Percentiles rank a stretch among this genome's conserved stretches.
These are phyloP conservation scores for Pteropus alecto DNA, from an alignment of 2,113 vertebrate species.

Conservation along the genomic window DNA sequence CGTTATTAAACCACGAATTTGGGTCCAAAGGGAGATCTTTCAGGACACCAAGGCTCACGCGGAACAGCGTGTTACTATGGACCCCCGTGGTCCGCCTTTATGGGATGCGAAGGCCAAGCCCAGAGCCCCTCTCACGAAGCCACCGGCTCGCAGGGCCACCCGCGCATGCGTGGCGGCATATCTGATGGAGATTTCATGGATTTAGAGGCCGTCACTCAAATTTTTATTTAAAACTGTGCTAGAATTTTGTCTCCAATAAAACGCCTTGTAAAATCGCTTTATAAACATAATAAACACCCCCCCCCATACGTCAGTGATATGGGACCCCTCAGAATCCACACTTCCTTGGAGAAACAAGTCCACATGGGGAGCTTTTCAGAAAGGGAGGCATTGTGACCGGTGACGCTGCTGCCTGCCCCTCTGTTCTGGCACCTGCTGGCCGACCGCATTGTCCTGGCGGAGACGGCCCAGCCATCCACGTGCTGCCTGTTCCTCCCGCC, in stretches of 20 bases:
- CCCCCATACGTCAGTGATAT: neutral
- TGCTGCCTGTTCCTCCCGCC: too few relatives aligned
- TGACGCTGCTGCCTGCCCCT: too few relatives aligned
- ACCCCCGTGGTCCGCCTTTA: neutral
- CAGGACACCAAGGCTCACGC: neutral
- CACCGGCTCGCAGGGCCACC: neutral
- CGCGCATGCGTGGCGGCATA: neutral
- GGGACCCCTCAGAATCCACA: too few relatives aligned
- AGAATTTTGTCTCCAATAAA: neutral
- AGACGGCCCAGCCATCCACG: too few relatives aligned
- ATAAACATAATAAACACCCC: neutral
- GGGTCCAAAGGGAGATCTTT: neutral
- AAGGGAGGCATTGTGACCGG: neutral
- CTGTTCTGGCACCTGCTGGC: neutral
- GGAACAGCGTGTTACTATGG: neutral
- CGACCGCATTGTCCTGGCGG: too few relatives aligned
- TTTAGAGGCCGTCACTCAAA: neutral
- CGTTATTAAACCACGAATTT: neutral
- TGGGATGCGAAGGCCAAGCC: neutral
- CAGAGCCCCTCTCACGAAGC: neutral
- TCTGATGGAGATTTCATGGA: neutral
- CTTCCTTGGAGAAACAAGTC: neutral
- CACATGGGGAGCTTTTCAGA: rapidly evolving
- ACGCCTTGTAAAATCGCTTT: neutral
- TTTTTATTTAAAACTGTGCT: neutral